phyloP scores from a whole-genome alignment of 2,888 invertebrate genomes.

The Amblyteles armatorius region DNA sequence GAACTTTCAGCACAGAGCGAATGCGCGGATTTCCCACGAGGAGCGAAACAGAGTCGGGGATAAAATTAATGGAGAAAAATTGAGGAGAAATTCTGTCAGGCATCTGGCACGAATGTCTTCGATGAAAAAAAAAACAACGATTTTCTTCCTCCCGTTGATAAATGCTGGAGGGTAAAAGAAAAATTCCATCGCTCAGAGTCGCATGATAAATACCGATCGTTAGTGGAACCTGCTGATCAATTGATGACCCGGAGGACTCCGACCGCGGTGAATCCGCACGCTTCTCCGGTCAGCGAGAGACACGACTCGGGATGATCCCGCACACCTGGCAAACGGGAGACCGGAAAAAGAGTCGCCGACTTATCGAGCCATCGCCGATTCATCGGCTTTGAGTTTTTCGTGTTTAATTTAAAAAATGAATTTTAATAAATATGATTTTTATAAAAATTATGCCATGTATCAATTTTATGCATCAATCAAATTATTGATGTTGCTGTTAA shows the following conservation, averaged over 20 bases:
- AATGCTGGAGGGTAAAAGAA: slow-evolving; percentile 6
- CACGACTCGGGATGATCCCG: slow-evolving; percentile 41
- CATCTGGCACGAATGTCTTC: slow-evolving; percentile 26
- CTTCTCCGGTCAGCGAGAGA: slow-evolving; percentile 42
- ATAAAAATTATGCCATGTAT: too few relatives aligned
- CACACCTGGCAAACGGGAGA: slow-evolving; percentile 61
- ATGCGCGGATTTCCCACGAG: not conserved
- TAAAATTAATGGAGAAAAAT: not conserved
- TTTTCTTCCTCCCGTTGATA: slow-evolving; percentile 22
- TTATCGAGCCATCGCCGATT: not conserved
- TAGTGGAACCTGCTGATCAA: slow-evolving; percentile 41
- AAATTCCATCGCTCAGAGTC: not conserved
- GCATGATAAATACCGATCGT: slow-evolving; percentile 42
- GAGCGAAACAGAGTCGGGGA: not conserved
- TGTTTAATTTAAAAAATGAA: too few relatives aligned
- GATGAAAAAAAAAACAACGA: slow-evolving; percentile 10
- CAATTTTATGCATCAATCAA: too few relatives aligned
- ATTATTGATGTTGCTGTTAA: too few relatives aligned
- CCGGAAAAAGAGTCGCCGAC: slow-evolving; percentile 15
- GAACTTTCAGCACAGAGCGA: not conserved
- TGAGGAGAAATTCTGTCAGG: not conserved
- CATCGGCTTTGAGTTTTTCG: too few relatives aligned
- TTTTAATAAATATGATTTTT: too few relatives aligned
- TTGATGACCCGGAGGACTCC: slow-evolving; percentile 43
- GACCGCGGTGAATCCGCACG: slow-evolving; percentile 39